A percentile compares a stretch with the other conserved stretches of the same genome.
Conservation (phyloP, 2,888 invertebrate genomes). For the Plagiodera versicolora region DNA sequence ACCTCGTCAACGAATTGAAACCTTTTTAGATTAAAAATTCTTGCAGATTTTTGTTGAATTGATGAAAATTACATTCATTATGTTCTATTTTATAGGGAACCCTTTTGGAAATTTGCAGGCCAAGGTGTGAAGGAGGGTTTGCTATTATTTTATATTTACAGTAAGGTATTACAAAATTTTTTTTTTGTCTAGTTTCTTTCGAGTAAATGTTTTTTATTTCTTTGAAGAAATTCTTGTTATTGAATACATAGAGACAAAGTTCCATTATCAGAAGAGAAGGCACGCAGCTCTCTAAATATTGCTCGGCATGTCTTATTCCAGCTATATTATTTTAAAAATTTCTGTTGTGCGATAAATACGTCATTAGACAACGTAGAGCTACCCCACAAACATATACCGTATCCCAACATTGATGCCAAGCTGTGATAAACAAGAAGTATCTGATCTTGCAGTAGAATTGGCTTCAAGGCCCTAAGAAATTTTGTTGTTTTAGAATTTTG, state of each 20-base stretch:
- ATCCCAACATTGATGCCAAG: too few species aligned
- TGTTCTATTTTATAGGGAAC: not conserved
- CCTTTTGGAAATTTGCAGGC: not conserved
- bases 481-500: not conserved
- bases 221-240: not conserved
- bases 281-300: not conserved
- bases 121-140: not conserved
- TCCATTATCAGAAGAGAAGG: not conserved
- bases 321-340: not conserved
- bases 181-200: not conserved
- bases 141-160: too few species aligned
- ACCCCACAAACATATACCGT: not conserved
- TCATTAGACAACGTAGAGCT: not conserved
- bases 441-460: not conserved
- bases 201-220: not conserved
- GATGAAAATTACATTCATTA: not conserved
- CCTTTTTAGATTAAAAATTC: not conserved
- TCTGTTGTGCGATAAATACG: not conserved
- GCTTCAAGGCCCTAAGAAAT: not conserved
- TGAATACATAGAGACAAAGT: not conserved
- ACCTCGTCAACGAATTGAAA: slow-evolving; percentile 5
- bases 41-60: not conserved
- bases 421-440: not conserved
- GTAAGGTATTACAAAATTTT: too few species aligned
- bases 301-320: not conserved